These are phyloP conservation scores for Myripristis jacobus DNA, from an alignment of 2,797 vertebrate species.

Conservation along the genomic window DNA sequence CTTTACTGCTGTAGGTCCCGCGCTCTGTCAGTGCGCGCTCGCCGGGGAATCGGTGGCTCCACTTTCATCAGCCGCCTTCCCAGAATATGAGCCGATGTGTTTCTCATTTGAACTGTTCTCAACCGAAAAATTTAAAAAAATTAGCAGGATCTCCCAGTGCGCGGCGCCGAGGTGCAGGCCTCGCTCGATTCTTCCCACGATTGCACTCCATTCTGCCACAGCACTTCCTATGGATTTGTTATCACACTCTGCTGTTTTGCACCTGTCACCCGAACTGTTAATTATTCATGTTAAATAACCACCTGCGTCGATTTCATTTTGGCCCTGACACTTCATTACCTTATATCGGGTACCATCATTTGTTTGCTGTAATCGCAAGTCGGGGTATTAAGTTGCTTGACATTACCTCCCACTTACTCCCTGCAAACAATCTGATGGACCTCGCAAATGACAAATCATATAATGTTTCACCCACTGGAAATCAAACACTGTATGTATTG, in stretches of 20 bases:
- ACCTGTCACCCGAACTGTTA: conserved; percentile 54
- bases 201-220: neutral
- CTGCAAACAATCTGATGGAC: conserved; percentile 39
- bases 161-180: conserved; percentile 13
- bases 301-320: conserved; percentile 51
- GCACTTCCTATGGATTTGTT: conserved; percentile 44
- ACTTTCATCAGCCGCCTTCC: conserved; percentile 41
- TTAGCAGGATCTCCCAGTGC: conserved; percentile 47
- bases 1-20: neutral
- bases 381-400: conserved; percentile 50
- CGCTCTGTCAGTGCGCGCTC: neutral
- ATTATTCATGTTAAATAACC: conserved; percentile 69
- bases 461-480: conserved; percentile 29
- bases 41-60: conserved; percentile 8
- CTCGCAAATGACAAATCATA: conserved; percentile 28
- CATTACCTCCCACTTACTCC: conserved; percentile 9
- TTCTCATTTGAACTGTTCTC: conserved; percentile 45
- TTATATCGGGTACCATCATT: conserved; percentile 52
- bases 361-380: conserved; percentile 46
- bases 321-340: conserved; percentile 65
- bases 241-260: conserved; percentile 47
- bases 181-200: conserved; percentile 23
- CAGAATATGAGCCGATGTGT: conserved; percentile 44
- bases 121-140: conserved; percentile 57
- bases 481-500: too few species aligned